A percentile compares a stretch with the other conserved stretches of the same genome.
phyloP scores from a whole-genome alignment of 2,888 invertebrate species.

The Eristalis intricaria region DNA sequence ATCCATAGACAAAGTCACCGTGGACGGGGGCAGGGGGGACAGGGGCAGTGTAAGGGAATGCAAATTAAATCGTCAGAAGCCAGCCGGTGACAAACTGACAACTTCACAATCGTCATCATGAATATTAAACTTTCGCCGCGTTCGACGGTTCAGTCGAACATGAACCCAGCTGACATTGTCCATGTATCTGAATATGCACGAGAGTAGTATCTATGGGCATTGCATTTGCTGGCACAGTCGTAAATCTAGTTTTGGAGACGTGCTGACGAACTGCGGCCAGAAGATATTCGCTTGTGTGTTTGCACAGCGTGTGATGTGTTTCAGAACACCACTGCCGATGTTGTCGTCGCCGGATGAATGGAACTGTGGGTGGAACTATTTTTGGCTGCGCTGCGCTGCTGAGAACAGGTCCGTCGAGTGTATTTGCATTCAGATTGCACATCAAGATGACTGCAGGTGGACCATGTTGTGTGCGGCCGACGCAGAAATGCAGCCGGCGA shows the following conservation, averaged over 20 bases:
- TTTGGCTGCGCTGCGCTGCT: background rate
- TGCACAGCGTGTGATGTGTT: background rate
- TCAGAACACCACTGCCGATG: background rate
- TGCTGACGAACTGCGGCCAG: background rate
- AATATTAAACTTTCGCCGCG: conserved; percentile 20
- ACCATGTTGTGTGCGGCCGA: background rate
- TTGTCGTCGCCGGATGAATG: background rate
- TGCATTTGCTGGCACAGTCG: background rate
- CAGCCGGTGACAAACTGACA: conserved; percentile 21
- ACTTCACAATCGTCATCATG: conserved; percentile 34
- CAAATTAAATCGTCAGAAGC: conserved; percentile 30
- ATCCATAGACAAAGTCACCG: background rate
- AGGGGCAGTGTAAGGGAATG: background rate
- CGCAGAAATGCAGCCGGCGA: background rate
- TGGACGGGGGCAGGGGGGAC: background rate
- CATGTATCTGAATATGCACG: background rate
- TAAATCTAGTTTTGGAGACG: background rate
- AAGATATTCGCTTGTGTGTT: background rate
- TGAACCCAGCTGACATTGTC: background rate
- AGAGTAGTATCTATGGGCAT: background rate
- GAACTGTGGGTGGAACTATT: background rate
- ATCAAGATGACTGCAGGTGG: background rate
- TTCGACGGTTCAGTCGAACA: conserved; percentile 5
- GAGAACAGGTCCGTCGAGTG: background rate
- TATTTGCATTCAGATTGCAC: background rate